Base-by-base conservation (phyloP, 2,888 invertebrate species). In the Hyposoter didymator region DNA sequence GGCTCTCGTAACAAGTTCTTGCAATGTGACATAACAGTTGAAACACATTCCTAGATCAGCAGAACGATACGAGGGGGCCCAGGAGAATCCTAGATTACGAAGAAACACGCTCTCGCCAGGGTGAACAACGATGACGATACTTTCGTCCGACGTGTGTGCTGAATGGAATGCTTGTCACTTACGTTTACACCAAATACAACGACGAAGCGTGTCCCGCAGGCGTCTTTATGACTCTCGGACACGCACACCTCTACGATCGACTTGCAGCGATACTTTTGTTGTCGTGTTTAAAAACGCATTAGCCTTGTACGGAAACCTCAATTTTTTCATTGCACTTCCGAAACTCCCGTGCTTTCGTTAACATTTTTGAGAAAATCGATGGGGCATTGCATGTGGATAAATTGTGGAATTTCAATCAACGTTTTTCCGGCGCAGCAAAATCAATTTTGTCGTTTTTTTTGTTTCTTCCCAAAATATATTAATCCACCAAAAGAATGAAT, bases 151-250 rank as follows among this genome's bases (percentile, higher is more conserved):
- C 39, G 14, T 73, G 67, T 47, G 55, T 59, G 49, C 55, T 59
- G 49, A 74, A 66, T 75, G 83, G 47, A 74, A 84, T 74, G 84
- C 78, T 73, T 85, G 62, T 80, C 70, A 62, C 69, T 84, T 72
- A 64, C 80, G 69, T 72, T 78, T 73, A 84, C 76, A 82, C 73
- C 32, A 49, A 67, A 75, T n/a, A 72, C 47, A 84, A 88, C 89
- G 89, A 87, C 87, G 84, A 88, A 72, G 75, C 80, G 88, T 74
- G 80, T 89, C 87, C 88, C 84, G 84, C 79, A 89, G 89, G 89
- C 90, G 89, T 89, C 74, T 47, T 39, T 74, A 84, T 73, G 82
- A 83, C 78, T 67, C 64, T 43, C 45, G 22, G 80, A 73, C 87
- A 87, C 87, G 87, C 87, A 84, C 78, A n/a, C 47, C 14, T 49